Conservation (phyloP, 2,113 vertebrate genomes). For the Lepus americanus region DNA sequence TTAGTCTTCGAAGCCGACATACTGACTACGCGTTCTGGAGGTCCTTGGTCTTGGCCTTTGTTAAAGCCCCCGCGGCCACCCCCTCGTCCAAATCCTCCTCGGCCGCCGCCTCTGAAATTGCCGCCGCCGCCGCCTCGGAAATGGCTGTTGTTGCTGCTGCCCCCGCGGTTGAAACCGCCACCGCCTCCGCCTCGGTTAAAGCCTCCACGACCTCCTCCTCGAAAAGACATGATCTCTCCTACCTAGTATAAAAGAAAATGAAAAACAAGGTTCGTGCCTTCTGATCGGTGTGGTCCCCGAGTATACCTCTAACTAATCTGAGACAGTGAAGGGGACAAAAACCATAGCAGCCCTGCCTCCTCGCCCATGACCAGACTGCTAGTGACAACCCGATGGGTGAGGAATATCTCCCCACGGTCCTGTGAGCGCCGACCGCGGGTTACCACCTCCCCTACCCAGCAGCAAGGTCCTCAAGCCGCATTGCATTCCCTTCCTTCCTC, state of each 20-base stretch:
- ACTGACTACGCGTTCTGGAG: slow-evolving; percentile 96
- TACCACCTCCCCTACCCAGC: neutral
- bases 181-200: slow-evolving; percentile 74
- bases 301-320: too few species aligned
- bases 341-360: neutral
- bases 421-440: neutral
- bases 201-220: slow-evolving; percentile 89
- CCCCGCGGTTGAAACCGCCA: slow-evolving; percentile 75
- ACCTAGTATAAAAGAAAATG: neutral
- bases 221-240: slow-evolving; percentile 91
- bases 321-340: too few species aligned
- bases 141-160: slow-evolving; percentile 76
- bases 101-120: slow-evolving; percentile 71
- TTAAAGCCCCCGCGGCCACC: slow-evolving; percentile 84
- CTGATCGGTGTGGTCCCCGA: neutral
- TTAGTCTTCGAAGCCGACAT: slow-evolving; percentile 76
- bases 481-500: neutral
- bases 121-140: slow-evolving; percentile 77
- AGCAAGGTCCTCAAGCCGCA: neutral
- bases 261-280: accelerated
- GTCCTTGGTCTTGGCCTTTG: slow-evolving; percentile 95
- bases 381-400: neutral
- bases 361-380: neutral
- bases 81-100: slow-evolving; percentile 82
- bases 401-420: neutral